Evolutionary conservation across 1,140 invertebrate species (phyloP).

Genomic region (Berghia stephanieae): DNA sequence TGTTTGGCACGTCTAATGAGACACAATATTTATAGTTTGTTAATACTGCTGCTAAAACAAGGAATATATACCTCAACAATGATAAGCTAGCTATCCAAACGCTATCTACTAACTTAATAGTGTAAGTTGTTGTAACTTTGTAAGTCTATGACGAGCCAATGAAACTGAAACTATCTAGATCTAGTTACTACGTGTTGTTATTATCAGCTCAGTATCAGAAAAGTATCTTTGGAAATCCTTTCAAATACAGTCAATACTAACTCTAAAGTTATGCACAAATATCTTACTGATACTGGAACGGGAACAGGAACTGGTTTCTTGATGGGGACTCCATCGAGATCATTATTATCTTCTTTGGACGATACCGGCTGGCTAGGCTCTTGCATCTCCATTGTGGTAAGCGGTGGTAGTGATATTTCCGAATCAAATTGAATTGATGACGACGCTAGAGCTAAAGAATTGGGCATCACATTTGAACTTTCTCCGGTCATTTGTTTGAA

Average conservation of each 20-base stretch:
- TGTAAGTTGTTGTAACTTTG: not conserved
- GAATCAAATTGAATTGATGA: conserved; percentile 14
- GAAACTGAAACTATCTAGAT: not conserved
- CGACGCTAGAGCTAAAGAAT: conserved; percentile 17
- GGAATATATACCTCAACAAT: no score
- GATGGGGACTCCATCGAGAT: conserved; percentile 24
- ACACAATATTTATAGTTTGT: no score
- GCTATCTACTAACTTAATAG: not conserved
- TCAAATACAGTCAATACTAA: no score
- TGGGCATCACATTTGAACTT: conserved; percentile 7
- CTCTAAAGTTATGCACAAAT: not conserved
- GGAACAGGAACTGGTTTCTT: conserved; percentile 19
- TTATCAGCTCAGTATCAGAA: no score
- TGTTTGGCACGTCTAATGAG: no score
- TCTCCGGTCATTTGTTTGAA: conserved; percentile 44
- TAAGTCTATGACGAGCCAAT: not conserved
- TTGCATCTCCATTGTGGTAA: conserved; percentile 1
- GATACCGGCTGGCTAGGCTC: no score
- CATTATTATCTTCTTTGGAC: conserved; percentile 1
- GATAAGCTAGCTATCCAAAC: no score
- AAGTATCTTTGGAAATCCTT: no score
- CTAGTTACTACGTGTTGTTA: not conserved
- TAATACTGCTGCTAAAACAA: no score
- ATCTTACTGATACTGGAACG: conserved; percentile 33
- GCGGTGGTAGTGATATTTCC: conserved; percentile 16